These are phyloP conservation scores for Auanema freiburgensis DNA, from an alignment of 2,888 invertebrate genomes.

Conservation along the genomic window DNA sequence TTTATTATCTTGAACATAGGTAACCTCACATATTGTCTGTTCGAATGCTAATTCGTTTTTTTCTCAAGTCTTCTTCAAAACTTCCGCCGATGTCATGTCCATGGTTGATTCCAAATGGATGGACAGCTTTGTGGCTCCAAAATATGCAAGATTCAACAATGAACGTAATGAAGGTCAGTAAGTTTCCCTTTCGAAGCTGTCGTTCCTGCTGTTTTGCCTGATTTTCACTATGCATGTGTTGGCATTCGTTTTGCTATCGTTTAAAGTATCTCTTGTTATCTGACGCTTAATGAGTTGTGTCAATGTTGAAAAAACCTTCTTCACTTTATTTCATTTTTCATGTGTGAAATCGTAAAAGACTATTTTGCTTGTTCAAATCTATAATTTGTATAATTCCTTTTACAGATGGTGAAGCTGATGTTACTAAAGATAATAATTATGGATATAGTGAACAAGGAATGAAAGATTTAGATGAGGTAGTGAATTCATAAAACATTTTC, in stretches of 20 bases:
- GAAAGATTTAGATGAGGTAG: constrained; percentile 55
- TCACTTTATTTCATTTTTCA: too few species aligned
- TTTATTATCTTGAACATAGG: too few species aligned
- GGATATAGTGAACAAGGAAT: constrained; percentile 55
- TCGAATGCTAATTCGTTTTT: too few species aligned
- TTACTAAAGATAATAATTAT: constrained; percentile 45
- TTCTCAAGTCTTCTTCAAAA: constrained; percentile 7
- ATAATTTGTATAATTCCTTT: neutral
- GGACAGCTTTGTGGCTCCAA: constrained; percentile 46
- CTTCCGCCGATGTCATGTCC: constrained; percentile 41
- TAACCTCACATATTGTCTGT: too few species aligned
- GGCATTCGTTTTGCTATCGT: neutral
- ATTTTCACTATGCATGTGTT: neutral
- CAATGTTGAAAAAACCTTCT: neutral
- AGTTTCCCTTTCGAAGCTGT: too few species aligned
- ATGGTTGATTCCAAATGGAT: constrained; percentile 53
- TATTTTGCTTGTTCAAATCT: too few species aligned
- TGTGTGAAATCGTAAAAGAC: too few species aligned
- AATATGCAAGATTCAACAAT: constrained; percentile 31
- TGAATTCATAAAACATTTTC: neutral
- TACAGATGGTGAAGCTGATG: constrained; percentile 31
- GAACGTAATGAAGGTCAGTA: neutral
- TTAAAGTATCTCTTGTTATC: neutral
- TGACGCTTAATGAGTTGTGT: neutral
- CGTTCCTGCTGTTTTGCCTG: too few species aligned